Evolutionary conservation across 2,888 invertebrate species (phyloP).

Genomic region (Erynnis tages): DNA sequence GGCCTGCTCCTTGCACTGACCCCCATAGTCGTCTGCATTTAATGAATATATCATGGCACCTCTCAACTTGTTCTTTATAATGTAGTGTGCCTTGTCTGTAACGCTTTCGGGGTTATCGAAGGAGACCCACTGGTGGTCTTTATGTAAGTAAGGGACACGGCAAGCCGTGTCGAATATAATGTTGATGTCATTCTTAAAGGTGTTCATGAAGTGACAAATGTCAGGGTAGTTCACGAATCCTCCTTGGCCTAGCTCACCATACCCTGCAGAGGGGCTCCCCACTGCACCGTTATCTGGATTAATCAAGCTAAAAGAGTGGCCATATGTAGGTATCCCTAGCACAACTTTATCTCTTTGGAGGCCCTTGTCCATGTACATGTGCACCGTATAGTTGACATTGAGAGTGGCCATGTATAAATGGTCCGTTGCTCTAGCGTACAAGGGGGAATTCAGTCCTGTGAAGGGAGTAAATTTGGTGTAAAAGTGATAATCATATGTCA

Average conservation of each 20-base stretch:
- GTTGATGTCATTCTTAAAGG: conserved; percentile 68
- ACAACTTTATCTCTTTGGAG: conserved; percentile 89
- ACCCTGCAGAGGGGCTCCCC: conserved; percentile 86
- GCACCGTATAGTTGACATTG: conserved; percentile 90
- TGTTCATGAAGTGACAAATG: conserved; percentile 84
- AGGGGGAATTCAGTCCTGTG: conserved; percentile 92
- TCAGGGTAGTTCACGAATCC: conserved; percentile 88
- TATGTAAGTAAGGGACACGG: conserved; percentile 89
- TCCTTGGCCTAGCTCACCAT: conserved; percentile 84
- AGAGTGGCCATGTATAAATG: conserved; percentile 84
- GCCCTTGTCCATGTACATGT: conserved; percentile 89
- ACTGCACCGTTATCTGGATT: conserved; percentile 85
- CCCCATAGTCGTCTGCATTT: conserved; percentile 89
- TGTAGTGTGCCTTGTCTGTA: conserved; percentile 85
- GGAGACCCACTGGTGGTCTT: conserved; percentile 89
- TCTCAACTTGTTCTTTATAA: conserved; percentile 83
- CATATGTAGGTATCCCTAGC: conserved; percentile 93
- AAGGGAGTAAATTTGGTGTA: conserved; percentile 88
- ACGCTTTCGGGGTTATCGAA: conserved; percentile 89
- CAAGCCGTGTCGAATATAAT: conserved; percentile 84
- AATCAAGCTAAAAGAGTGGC: conserved; percentile 87
- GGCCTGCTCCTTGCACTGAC: conserved; percentile 67
- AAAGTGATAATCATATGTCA: conserved; percentile 95
- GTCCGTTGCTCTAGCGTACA: conserved; percentile 84
- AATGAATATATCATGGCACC: conserved; percentile 93